Evolutionary conservation across 35 echinoderm and acorn worm genomes (phyloP), one percentile per base, ranked within the genome.

Genomic region (Apostichopus parvimensis): DNA sequence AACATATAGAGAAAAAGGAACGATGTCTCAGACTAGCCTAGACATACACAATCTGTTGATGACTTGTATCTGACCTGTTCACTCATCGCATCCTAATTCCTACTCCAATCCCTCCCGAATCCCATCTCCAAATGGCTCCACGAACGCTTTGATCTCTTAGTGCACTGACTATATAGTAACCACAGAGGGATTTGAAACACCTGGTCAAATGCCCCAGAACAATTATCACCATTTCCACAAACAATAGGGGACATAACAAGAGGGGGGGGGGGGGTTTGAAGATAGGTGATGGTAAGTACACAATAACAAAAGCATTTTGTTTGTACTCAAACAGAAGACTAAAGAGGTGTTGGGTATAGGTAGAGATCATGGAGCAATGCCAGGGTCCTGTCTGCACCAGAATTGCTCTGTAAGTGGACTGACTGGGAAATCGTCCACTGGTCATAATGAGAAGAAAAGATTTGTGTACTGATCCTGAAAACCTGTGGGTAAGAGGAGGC

Each of bases 131-230:
- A 68, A 18, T 18, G 11, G 11, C 64, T 18, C 64, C 64, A 68
- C 34, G 34, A 45, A 45, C 34, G 34, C 34, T 45, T 45, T 45
- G 34, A 18, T 68, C 64, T 68, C 64, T 13, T 55, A 5, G 79
- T 55, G 34, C 34, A 45, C 34, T 45, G 34, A 45, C 34, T 82
- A 53, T 18, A 8, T 56, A 54, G 79, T 82, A 55, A 82, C 79
- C 79, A 82, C 79, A 82, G 79, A 82, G 55, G 34, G 9, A 82
- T 82, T 82, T 82, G 14, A 82, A 82, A 82, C 79, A 82, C 79
- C 79, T 82, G 79, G 79, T 56, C 79, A 82, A 82, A 82, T 82
- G 79, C 18, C 52, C 79, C 53, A 82, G 34, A 82, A 55, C 79
- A 82, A 82, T 82, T 82, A 82, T 45, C 79, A 82, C 79, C 79